These are phyloP conservation scores for Dendroctonus ponderosae DNA, from an alignment of 1,140 invertebrate species.

Conservation along the genomic window DNA sequence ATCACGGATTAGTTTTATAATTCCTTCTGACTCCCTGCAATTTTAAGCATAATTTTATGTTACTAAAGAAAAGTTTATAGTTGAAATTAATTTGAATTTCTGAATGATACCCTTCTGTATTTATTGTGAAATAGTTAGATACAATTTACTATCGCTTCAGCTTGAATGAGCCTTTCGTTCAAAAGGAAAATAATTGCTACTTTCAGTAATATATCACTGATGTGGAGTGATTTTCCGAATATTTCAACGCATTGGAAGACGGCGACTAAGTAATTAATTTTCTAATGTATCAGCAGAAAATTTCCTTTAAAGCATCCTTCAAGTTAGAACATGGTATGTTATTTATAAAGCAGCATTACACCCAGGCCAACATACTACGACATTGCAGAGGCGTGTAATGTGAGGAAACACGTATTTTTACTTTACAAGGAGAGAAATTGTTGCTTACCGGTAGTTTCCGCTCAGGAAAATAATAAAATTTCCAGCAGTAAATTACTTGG, in stretches of 20 bases:
- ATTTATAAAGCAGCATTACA: background rate
- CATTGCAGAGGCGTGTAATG: constrained; percentile 7
- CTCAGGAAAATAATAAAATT: too few species aligned
- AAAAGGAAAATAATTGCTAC: too few species aligned
- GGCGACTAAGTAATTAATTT: background rate
- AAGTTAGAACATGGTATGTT: background rate
- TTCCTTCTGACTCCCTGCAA: too few species aligned
- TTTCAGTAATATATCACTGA: background rate
- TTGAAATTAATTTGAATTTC: too few species aligned
- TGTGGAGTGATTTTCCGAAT: constrained; percentile 1
- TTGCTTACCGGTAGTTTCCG: background rate
- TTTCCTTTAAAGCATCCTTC: background rate
- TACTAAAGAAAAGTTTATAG: too few species aligned
- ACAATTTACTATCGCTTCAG: too few species aligned
- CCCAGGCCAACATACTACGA: background rate
- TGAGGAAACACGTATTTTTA: background rate
- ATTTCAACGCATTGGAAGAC: background rate
- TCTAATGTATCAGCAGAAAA: constrained; percentile 9
- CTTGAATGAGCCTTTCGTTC: too few species aligned
- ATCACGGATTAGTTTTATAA: too few species aligned
- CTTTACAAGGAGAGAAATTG: background rate
- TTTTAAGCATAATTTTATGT: too few species aligned
- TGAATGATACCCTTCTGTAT: too few species aligned
- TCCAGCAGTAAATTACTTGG: too few species aligned
- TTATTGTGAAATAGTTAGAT: too few species aligned